Conservation (phyloP, 2,113 vertebrate genomes). For the Plotosus lineatus region DNA sequence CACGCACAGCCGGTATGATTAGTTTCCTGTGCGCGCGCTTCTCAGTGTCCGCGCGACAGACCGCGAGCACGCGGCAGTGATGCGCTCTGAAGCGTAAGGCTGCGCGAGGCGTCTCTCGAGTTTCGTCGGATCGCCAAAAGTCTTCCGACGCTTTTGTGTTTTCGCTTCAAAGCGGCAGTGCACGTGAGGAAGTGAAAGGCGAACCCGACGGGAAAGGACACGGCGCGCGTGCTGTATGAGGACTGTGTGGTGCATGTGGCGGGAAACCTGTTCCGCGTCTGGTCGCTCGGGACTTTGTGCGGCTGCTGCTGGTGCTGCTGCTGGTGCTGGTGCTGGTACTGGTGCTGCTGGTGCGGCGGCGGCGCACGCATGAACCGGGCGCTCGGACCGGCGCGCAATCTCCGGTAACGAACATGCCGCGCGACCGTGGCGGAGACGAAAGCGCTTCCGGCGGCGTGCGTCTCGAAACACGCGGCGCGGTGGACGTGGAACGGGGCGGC, state of each 20-base stretch:
- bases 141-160: background rate
- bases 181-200: background rate
- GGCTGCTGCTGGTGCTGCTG: no score
- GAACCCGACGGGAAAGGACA: background rate
- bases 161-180: background rate
- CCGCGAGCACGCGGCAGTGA: background rate
- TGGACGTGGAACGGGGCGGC: slow-evolving; percentile 88
- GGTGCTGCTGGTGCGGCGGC: no score
- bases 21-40: slow-evolving; percentile 46
- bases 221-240: no score
- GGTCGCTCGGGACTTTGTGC: background rate
- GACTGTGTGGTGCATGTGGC: background rate
- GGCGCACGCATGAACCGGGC: slow-evolving; percentile 59
- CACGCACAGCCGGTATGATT: background rate
- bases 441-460: slow-evolving; percentile 72
- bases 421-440: slow-evolving; percentile 89
- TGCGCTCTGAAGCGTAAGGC: background rate
- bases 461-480: slow-evolving; percentile 75
- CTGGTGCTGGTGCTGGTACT: no score
- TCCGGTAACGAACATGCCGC: slow-evolving; percentile 90
- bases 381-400: slow-evolving; percentile 59
- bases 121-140: background rate
- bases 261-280: slow-evolving; percentile 1
- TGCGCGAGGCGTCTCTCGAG: background rate
- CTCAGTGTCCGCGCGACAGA: slow-evolving; percentile 7